A percentile compares a stretch with the other conserved stretches of the same genome.
Conservation (phyloP, 2,113 vertebrate genomes). For the Dromiciops gliroides region DNA sequence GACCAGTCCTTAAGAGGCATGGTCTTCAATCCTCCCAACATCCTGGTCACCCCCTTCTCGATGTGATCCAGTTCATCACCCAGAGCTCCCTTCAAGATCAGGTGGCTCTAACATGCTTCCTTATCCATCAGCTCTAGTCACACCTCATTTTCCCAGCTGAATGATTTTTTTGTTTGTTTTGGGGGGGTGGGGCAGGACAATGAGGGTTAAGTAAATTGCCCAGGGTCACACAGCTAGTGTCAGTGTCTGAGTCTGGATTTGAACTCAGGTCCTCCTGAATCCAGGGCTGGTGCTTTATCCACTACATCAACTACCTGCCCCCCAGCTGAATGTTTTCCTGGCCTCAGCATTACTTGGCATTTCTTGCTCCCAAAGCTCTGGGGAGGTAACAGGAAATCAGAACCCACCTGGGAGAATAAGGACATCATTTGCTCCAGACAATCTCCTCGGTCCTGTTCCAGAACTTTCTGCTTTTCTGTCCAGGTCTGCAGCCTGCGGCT, state of each 20-base stretch:
- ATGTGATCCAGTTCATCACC: neutral
- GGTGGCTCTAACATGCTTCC: neutral
- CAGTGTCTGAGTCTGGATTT: too few relatives aligned
- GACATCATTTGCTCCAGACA: slow-evolving; percentile 72
- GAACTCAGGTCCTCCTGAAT: too few relatives aligned
- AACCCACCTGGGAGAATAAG: slow-evolving; percentile 76
- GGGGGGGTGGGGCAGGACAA: too few relatives aligned
- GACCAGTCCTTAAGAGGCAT: neutral
- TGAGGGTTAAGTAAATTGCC: too few relatives aligned
- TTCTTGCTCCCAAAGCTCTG: neutral
- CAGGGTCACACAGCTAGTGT: too few relatives aligned
- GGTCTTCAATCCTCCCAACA: neutral
- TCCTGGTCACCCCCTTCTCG: neutral
- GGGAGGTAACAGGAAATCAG: neutral
- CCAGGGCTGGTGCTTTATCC: too few relatives aligned
- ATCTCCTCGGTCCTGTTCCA: slow-evolving; percentile 57
- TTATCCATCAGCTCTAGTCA: neutral
- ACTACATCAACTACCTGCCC: too few relatives aligned
- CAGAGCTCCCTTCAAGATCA: neutral
- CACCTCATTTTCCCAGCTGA: neutral
- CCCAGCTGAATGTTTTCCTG: neutral
- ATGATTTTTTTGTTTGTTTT: too few relatives aligned
- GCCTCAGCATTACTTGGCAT: neutral
- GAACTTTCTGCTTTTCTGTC: slow-evolving; percentile 59
- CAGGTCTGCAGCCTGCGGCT: slow-evolving; percentile 60